Evolutionary conservation across 2,797 vertebrate species (phyloP), one percentile per base, ranked within the genome.

Genomic region (Pangasius krempfi): DNA sequence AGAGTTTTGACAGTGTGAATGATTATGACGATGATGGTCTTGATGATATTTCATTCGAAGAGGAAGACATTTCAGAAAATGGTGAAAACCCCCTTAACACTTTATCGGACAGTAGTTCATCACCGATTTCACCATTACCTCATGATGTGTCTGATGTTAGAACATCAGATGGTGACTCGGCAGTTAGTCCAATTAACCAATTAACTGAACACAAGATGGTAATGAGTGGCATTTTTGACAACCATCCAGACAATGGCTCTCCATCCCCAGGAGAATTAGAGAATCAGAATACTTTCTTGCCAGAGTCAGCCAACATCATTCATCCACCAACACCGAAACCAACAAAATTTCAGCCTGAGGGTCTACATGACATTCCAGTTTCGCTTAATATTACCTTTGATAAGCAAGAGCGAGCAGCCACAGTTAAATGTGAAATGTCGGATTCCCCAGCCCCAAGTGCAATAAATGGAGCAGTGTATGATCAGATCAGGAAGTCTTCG

Each of bases 31-130:
- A 96, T 27, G 97, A 98, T 18, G 95, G 97, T 54, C 91, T 94
- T 10, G 98, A 99, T 47, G 97, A 99, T 86, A 95, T 97, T 92
- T 99, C 97, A 33, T 97, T 98, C 84, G 97, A 97, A 62, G 97
- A 97, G 9, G 93, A 95, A 0, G 97, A 98, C 50, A 89, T 94
- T 83, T 95, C 95, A 92, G 92, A 95, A 81, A 96, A 96, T 92
- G 95, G 97, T n/a, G 90, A 97, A 33, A 96, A 96, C 90, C 95
- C 95, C 0, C 94, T 96, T 0, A 95, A 95, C 58, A 96, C 90
- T 94, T 94, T 93, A 89, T 96, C 80, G 92, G 94, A 96, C 95
- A 54, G 86, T n/a, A 89, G 90, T 62, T 91, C 89, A 47, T 88
- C 90, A 30, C 97, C 96, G 75, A 95, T 97, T 27, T 90, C 91